Conservation (phyloP, 1,140 invertebrate genomes). For the Bombus sylvicola region DNA sequence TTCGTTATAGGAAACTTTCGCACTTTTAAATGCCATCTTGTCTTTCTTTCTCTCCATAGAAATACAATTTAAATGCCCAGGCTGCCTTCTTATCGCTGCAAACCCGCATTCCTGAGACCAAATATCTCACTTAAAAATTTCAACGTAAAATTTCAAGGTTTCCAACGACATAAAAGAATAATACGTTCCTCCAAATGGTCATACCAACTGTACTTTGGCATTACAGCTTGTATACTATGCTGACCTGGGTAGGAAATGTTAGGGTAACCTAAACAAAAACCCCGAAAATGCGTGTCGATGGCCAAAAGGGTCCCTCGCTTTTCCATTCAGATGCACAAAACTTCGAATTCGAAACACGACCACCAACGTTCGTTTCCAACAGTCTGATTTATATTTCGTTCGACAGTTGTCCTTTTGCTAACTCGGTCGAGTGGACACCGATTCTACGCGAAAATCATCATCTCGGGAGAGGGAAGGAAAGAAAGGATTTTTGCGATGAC, state of each 20-base stretch:
- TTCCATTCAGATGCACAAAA: background rate
- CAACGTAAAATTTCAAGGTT: no score
- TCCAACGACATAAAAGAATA: rapidly evolving
- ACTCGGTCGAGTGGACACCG: background rate
- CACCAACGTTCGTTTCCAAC: background rate
- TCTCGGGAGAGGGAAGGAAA: no score
- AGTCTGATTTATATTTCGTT: background rate
- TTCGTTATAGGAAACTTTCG: no score
- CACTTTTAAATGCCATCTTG: no score
- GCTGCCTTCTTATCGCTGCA: no score
- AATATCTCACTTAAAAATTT: no score
- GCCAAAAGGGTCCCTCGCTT: background rate
- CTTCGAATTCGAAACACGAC: background rate
- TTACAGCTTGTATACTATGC: no score
- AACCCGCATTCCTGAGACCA: no score
- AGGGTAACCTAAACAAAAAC: background rate
- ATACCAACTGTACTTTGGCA: background rate
- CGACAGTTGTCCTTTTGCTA: background rate
- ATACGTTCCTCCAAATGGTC: background rate
- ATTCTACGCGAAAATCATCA: background rate
- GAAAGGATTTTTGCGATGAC: background rate
- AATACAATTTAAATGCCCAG: no score
- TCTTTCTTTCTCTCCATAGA: no score
- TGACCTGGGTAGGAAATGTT: no score
- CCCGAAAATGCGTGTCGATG: background rate